Percentiles rank a stretch among this genome's conserved stretches.
phyloP scores from a whole-genome alignment of 2,113 vertebrate genomes.

The Brienomyrus brachyistius region DNA sequence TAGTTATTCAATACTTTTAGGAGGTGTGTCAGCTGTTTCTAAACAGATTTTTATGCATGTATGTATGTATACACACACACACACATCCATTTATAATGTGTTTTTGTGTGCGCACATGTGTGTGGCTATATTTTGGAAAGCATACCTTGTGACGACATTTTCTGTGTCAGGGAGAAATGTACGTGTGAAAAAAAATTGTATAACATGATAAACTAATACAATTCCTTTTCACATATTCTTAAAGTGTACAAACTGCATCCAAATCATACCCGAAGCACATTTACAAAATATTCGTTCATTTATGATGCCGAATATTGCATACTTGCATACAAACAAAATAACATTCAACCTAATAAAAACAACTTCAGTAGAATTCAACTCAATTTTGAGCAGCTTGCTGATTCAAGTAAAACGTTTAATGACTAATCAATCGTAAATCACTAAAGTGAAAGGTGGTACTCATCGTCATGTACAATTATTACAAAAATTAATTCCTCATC shows the following conservation, averaged over 20 bases:
- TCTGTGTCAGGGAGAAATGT: too few species aligned
- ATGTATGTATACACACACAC: too few species aligned
- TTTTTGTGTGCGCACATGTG: too few species aligned
- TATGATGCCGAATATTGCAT: neutral
- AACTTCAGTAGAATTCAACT: neutral
- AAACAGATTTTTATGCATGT: too few species aligned
- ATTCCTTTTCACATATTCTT: neutral
- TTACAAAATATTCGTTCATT: neutral
- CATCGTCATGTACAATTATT: neutral
- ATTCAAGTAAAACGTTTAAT: neutral
- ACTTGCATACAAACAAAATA: neutral
- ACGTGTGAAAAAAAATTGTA: too few species aligned
- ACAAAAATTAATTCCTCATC: neutral
- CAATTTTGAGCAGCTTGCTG: neutral
- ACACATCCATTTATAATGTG: too few species aligned
- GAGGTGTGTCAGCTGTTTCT: too few species aligned
- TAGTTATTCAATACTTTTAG: too few species aligned
- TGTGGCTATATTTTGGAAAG: too few species aligned
- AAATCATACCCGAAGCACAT: neutral
- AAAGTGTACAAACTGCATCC: neutral
- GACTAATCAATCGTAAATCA: neutral
- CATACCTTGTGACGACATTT: too few species aligned
- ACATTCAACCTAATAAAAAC: neutral
- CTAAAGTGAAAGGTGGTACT: neutral
- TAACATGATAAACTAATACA: too few species aligned